Evolutionary conservation across 2,888 invertebrate genomes (phyloP).

Genomic region (Nomada flava): DNA sequence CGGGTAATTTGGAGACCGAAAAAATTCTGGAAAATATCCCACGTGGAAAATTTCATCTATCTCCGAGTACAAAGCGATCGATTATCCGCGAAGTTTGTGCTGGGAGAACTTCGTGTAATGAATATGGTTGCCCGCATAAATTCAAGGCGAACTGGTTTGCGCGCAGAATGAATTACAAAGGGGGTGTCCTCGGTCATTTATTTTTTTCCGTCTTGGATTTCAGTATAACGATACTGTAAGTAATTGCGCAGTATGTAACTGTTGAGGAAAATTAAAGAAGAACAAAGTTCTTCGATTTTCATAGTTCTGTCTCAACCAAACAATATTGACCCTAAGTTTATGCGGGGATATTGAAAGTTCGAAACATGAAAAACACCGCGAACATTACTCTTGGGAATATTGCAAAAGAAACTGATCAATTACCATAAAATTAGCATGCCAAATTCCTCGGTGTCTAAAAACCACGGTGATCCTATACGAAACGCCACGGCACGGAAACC

Average conservation of each 20-base stretch:
- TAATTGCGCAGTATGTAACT: no score
- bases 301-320: no score
- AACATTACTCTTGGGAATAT: no score
- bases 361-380: neutral
- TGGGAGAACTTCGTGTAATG: neutral
- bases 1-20: constrained; percentile 10
- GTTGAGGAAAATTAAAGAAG: no score
- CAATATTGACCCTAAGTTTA: no score
- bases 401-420: no score
- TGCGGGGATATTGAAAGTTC: no score
- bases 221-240: no score
- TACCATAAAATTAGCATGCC: no score
- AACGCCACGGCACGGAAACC: neutral
- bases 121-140: neutral
- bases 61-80: neutral
- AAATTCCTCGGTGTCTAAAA: neutral
- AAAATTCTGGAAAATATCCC: constrained; percentile 27
- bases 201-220: neutral
- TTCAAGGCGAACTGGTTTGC: constrained; percentile 10
- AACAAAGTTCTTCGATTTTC: no score
- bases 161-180: neutral
- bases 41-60: constrained; percentile 8
- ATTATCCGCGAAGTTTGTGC: neutral
- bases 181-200: no score
- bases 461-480: neutral